Percentiles rank a stretch among this genome's conserved stretches.
phyloP scores from a whole-genome alignment of 1,140 invertebrate genomes.

The Chrysomallon squamiferum region DNA sequence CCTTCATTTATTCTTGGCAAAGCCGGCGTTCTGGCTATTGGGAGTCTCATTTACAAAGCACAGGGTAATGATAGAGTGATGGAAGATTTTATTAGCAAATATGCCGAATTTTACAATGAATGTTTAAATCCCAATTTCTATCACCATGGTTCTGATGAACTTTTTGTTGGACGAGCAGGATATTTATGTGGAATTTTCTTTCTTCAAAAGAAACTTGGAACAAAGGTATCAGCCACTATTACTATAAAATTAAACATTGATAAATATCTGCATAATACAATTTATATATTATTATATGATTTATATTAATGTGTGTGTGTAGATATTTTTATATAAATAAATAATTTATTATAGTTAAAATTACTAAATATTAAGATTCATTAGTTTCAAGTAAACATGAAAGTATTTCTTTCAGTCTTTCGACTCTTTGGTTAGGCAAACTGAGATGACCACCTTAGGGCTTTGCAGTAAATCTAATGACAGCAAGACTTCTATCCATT shows the following conservation, averaged over 20 bases:
- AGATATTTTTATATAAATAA: background rate
- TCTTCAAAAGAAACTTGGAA: constrained; percentile 62
- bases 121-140: constrained; percentile 70
- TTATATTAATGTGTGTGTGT: background rate
- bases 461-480: too few relatives aligned
- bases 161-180: constrained; percentile 82
- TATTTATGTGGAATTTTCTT: constrained; percentile 79
- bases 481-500: too few relatives aligned
- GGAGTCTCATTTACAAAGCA: constrained; percentile 53
- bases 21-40: constrained; percentile 62
- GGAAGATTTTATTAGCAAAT: constrained; percentile 46
- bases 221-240: constrained; percentile 21
- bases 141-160: constrained; percentile 79
- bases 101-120: constrained; percentile 44
- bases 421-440: too few relatives aligned
- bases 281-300: too few relatives aligned
- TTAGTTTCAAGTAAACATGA: too few relatives aligned
- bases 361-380: too few relatives aligned
- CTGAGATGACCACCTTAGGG: too few relatives aligned
- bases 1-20: constrained; percentile 64
- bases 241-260: too few relatives aligned
- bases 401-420: too few relatives aligned
- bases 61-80: constrained; percentile 43
- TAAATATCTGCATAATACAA: too few relatives aligned
- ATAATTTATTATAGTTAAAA: background rate